Percentiles rank a stretch among this genome's conserved stretches.
Evolutionary conservation across 2,888 invertebrate genomes (phyloP).

Genomic region (Drosophila prostipennis): DNA sequence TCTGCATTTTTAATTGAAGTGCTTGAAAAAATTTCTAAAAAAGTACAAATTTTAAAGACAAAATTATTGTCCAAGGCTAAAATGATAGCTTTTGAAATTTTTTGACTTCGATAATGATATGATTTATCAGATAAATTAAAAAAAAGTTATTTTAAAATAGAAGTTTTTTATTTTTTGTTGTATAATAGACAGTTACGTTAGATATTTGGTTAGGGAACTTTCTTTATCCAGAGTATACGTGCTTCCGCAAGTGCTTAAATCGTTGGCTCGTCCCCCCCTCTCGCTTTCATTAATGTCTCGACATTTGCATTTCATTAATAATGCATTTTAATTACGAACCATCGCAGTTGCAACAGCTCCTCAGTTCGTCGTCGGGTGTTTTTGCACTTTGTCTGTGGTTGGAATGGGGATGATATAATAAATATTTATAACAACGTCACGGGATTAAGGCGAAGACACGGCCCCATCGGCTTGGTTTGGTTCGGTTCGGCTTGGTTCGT

Average conservation of each 20-base stretch:
- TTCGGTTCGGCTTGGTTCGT: constrained; percentile 9
- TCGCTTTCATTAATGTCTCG: constrained; percentile 59
- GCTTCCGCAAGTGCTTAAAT: constrained; percentile 3
- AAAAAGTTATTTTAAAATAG: too few relatives aligned
- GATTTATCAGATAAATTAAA: too few relatives aligned
- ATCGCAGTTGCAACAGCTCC: constrained; percentile 27
- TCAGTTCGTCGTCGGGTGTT: constrained; percentile 1
- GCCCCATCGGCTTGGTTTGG: constrained; percentile 11
- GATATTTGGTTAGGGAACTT: not conserved
- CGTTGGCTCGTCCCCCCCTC: constrained; percentile 2
- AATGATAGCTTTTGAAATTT: too few relatives aligned
- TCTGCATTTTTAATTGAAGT: too few relatives aligned
- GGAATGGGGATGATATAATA: constrained; percentile 60
- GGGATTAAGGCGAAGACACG: constrained; percentile 43
- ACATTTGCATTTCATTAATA: constrained; percentile 77
- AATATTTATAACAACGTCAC: constrained; percentile 68
- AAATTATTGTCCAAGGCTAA: too few relatives aligned
- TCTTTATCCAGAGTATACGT: not conserved
- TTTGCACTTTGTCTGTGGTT: constrained; percentile 48
- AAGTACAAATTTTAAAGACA: too few relatives aligned
- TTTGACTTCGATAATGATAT: too few relatives aligned
- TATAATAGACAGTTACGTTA: not conserved
- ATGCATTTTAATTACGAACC: constrained; percentile 72
- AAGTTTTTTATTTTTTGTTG: too few relatives aligned
- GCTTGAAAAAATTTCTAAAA: too few relatives aligned